phyloP scores from a whole-genome alignment of 2,797 vertebrate species.

The Microctenopoma steveboyesi region DNA sequence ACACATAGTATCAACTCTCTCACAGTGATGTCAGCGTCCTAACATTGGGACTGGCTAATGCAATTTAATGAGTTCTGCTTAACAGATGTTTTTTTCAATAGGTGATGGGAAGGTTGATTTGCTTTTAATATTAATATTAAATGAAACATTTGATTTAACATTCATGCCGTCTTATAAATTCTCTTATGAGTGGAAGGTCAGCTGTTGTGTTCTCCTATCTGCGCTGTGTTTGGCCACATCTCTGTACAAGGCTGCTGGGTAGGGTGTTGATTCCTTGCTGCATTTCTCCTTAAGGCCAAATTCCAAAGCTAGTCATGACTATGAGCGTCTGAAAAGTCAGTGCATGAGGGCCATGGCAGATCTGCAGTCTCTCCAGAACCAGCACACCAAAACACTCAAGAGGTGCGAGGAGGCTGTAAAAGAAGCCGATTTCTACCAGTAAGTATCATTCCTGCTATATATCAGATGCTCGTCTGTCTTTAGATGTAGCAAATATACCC shows the following conservation, averaged over 20 bases:
- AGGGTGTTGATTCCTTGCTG: conserved; percentile 34
- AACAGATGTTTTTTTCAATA: conserved; percentile 35
- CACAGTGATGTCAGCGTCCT: conserved; percentile 2
- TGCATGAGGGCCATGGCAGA: conserved; percentile 98
- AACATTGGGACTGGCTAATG: conserved; percentile 29
- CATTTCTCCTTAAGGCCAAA: conserved; percentile 85
- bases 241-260: conserved; percentile 27
- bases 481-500: not conserved
- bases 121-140: conserved; percentile 12
- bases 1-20: conserved; percentile 29
- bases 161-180: conserved; percentile 26
- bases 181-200: conserved; percentile 19
- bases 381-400: conserved; percentile 96
- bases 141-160: conserved; percentile 19
- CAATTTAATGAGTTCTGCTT: conserved; percentile 34
- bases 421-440: conserved; percentile 99
- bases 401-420: conserved; percentile 97
- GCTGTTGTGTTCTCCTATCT: conserved; percentile 21
- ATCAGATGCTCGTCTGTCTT: conserved; percentile 1
- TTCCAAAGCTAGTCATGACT: conserved; percentile 95
- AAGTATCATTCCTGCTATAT: conserved; percentile 74
- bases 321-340: conserved; percentile 95
- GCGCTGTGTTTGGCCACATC: conserved; percentile 26
- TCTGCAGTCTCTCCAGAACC: conserved; percentile 96
- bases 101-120: conserved; percentile 17